Conservation (phyloP, 1,140 invertebrate species). For the Manduca sexta region DNA sequence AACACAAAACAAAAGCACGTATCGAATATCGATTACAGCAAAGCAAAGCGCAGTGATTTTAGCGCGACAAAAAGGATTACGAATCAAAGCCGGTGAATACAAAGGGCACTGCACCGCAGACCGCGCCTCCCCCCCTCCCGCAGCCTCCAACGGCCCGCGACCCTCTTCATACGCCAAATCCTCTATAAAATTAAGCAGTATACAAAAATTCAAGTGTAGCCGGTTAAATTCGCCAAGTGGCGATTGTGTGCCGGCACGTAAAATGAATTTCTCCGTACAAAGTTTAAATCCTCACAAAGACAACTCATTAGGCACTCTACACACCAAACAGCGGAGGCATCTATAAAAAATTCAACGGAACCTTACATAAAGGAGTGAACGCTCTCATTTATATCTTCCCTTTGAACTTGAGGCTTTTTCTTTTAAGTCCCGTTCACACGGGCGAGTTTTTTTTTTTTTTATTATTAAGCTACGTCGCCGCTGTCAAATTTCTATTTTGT, state of each 20-base stretch:
- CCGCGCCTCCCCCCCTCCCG: no score
- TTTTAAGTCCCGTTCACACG: constrained; percentile 17
- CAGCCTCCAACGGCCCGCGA: no score
- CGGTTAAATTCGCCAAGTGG: background rate
- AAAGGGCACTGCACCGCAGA: no score
- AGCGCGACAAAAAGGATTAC: no score
- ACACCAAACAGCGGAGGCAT: constrained; percentile 23
- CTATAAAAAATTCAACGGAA: constrained; percentile 33
- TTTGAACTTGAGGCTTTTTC: constrained; percentile 36
- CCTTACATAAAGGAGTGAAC: constrained; percentile 38
- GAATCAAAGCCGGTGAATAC: no score
- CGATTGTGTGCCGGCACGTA: constrained; percentile 5
- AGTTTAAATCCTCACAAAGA: constrained; percentile 32
- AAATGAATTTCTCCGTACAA: constrained; percentile 22
- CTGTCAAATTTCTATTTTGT: no score
- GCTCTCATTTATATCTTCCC: constrained; percentile 38
- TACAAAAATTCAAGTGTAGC: no score
- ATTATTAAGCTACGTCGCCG: no score
- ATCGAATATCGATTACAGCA: no score
- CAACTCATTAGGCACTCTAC: constrained; percentile 36
- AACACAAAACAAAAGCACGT: no score
- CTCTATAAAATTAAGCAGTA: no score
- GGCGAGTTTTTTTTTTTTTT: constrained; percentile 4
- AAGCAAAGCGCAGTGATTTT: no score
- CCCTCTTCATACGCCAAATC: background rate